Evolutionary conservation across 2,888 invertebrate species (phyloP).

Genomic region (Microlaimidae sp.): DNA sequence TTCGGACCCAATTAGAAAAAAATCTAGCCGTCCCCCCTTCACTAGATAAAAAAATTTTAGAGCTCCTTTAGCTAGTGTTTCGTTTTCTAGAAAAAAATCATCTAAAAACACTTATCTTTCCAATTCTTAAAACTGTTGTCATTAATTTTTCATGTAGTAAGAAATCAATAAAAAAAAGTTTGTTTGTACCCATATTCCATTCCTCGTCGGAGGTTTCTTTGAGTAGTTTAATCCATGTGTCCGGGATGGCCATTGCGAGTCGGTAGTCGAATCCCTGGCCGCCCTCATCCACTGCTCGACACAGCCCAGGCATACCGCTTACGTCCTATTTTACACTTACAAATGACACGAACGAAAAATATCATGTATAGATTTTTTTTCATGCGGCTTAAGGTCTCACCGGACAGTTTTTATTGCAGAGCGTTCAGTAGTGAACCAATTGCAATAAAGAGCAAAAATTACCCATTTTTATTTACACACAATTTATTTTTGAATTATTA

Average conservation of each 20-base stretch:
- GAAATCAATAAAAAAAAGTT: slow-evolving; percentile 44
- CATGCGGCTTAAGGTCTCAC: not conserved
- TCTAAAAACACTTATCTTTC: slow-evolving; percentile 15
- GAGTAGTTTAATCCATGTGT: slow-evolving; percentile 72
- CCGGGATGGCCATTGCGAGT: slow-evolving; percentile 96
- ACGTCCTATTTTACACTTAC: slow-evolving; percentile 57
- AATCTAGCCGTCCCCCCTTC: too few relatives aligned
- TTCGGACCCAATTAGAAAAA: too few relatives aligned
- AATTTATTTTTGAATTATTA: too few relatives aligned
- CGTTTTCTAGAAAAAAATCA: too few relatives aligned
- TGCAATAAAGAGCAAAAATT: too few relatives aligned
- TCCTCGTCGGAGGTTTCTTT: slow-evolving; percentile 58
- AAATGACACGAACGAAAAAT: slow-evolving; percentile 13
- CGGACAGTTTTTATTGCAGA: too few relatives aligned
- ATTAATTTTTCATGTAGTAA: not conserved
- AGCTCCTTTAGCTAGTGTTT: too few relatives aligned
- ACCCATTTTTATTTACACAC: too few relatives aligned
- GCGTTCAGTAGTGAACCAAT: too few relatives aligned
- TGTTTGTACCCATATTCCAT: slow-evolving; percentile 78
- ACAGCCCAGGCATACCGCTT: slow-evolving; percentile 92
- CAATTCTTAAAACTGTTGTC: too few relatives aligned
- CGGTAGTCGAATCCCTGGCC: slow-evolving; percentile 83
- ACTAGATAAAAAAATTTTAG: too few relatives aligned
- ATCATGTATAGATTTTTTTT: not conserved
- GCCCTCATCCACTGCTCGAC: slow-evolving; percentile 78